Base-by-base conservation (phyloP, 2,797 vertebrate species). In the Chaenodraco wilsoni region DNA sequence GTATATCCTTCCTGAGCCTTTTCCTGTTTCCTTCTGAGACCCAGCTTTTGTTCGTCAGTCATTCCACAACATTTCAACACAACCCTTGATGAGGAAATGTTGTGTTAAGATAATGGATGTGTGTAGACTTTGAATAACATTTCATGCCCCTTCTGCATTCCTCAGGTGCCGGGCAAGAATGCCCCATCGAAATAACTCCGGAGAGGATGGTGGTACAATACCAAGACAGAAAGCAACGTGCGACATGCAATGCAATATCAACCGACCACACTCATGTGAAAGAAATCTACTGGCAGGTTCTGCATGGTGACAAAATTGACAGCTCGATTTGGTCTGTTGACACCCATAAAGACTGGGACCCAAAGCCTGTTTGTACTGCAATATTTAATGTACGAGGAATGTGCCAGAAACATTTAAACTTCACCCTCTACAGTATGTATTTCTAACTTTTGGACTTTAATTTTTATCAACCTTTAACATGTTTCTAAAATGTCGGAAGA, bases 401-500 rank as follows among this genome's bases (percentile, higher is more conserved):
- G 1, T 93, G 93, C 68, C 0, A 14, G 0, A 89, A 89, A 82
- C 0, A 1, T 37, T 40, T 93, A 12, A 9, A 79, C 62, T 41
- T 91, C 56, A 91, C 50, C 21, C 70, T 93, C 23, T 94, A 91
- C 77, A 91, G 93, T 94, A 87, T 78, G 93, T 88, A 15, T 37
- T 37, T 3, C 27, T 21, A 1, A 17, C 3, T 12, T 52, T 63
- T 43, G 0, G 44, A 46, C 14, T 45, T 73, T 15, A 4, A 6
- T 31, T 33, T 0, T 33, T 11, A 23, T 57, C 0, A 15, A 23
- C 19, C 33, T 51, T 9, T 49, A 52, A 31, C 1, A 1, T 40
- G 9, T 17, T 14, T 59, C 44, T 66, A 3, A 21, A 16, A 14
- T 57, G 12, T 58, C 46, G 7, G 9, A 66, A n/a, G 19, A 41